Base-by-base conservation (phyloP, 2,888 invertebrate species). In the Melinaea marsaeus region DNA sequence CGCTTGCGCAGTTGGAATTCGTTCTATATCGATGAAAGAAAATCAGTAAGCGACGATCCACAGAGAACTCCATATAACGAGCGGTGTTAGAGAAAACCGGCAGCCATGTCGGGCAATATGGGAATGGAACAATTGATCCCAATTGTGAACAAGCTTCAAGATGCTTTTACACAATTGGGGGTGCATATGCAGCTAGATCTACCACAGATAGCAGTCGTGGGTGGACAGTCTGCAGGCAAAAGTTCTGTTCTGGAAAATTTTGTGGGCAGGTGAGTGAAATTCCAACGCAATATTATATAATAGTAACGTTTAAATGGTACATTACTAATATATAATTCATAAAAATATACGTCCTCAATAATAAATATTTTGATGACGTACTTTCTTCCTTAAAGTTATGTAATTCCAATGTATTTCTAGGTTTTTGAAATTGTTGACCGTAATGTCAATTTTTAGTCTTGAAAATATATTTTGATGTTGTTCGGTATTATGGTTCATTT, bases 241-340 rank as follows among this genome's bases (percentile, higher is more conserved):
- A 99, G 99, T 90, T 99, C 99, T 61, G 99, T 99, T 65, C 92
- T 99, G 83, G 99, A 99, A 92, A 99, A 99, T 92, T 99, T 99
- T 86, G 99, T 99, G 74, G 99, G 99, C 91, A 97, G 96, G 98
- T 98, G 92, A 93, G 94, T 51, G 22, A 32, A 32, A 32, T 32
- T 51, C 7, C 6, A 32, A 92, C 73, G 63, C 13, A 66, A 63
- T 55, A 63, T 67, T 67, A 58, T n/a, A 48, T 51, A 51, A 51
- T 22, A 58, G 11, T 47, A 42, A 33, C 7, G 35, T 57, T 57
- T 63, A 35, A 59, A 48, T 4, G 7, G 7, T 42, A 9, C 9
- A 42, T 11, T 42, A 9, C 3, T 42, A 11, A 42, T 9, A 9
- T 42, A 42, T 42, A 9, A 9, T 42, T 42, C 6, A 42, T 42